phyloP scores from a whole-genome alignment of 1,140 invertebrate genomes.

The Drosophila mayri region DNA sequence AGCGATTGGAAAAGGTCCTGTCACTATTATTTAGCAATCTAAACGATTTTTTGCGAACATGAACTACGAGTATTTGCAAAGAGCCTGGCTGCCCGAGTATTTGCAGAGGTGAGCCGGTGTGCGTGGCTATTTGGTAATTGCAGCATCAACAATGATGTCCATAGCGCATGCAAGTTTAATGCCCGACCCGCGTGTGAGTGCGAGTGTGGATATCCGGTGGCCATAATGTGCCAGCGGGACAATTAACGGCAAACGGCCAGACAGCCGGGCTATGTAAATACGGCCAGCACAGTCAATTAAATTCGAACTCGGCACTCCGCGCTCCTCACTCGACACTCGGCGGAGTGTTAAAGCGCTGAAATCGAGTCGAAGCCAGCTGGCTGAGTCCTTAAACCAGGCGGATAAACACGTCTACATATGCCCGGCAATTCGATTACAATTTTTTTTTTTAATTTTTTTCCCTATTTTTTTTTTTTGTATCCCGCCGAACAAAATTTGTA shows the following conservation, averaged over 20 bases:
- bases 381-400: conserved; percentile 52
- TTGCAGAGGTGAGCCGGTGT: conserved; percentile 22
- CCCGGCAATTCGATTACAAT: conserved; percentile 77
- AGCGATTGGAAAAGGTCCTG: conserved; percentile 30
- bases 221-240: conserved; percentile 74
- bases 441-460: conserved; percentile 44
- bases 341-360: conserved; percentile 71
- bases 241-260: conserved; percentile 62
- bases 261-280: conserved; percentile 50
- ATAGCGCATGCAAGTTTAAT: conserved; percentile 50
- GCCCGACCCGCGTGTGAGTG: conserved; percentile 5
- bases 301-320: conserved; percentile 58
- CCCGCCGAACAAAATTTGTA: conserved; percentile 76
- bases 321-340: background rate
- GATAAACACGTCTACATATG: conserved; percentile 51
- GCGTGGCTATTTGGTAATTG: conserved; percentile 69
- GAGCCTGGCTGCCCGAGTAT: conserved; percentile 41
- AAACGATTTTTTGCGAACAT: conserved; percentile 68
- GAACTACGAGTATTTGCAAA: conserved; percentile 67
- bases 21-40: conserved; percentile 76
- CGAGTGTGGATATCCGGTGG: conserved; percentile 50
- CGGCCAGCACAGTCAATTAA: conserved; percentile 76
- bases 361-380: background rate
- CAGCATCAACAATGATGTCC: conserved; percentile 77
- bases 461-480: conserved; percentile 11